Conservation (phyloP, 2,113 vertebrate species). For the Takifugu flavidus region DNA sequence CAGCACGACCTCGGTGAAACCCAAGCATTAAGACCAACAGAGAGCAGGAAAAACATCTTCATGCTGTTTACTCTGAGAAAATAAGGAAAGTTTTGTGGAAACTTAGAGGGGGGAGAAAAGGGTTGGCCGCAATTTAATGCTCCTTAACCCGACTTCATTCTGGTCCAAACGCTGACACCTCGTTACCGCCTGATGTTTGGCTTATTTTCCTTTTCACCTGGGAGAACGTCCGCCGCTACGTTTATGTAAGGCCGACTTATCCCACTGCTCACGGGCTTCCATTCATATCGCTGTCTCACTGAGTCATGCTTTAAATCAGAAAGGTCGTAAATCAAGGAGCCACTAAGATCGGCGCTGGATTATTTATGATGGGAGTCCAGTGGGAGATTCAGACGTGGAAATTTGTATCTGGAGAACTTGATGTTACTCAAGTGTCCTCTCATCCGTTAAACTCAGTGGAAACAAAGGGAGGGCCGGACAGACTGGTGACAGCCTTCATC, state of each 20-base stretch:
- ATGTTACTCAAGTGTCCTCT: conserved; percentile 10
- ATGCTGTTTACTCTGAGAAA: not conserved
- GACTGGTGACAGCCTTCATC: conserved; percentile 49
- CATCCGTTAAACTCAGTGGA: conserved; percentile 38
- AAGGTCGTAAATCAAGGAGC: not conserved
- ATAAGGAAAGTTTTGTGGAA: conserved; percentile 12
- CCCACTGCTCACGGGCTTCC: conserved; percentile 8
- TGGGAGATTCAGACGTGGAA: conserved; percentile 44
- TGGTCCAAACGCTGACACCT: conserved; percentile 40
- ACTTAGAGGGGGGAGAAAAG: conserved; percentile 21
- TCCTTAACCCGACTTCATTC: conserved; percentile 23
- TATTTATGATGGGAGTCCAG: conserved; percentile 24
- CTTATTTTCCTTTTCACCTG: conserved; percentile 8
- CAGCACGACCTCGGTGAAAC: conserved; percentile 45
- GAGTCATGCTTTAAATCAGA: not conserved
- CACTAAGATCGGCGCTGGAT: conserved; percentile 12
- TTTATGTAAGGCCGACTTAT: not conserved
- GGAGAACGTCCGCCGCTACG: conserved; percentile 14
- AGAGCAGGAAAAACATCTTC: conserved; percentile 16
- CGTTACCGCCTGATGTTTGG: too few species aligned
- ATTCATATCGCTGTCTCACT: conserved; percentile 1
- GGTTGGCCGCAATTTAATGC: conserved; percentile 22
- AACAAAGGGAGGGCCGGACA: conserved; percentile 34
- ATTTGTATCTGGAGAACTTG: conserved; percentile 41
- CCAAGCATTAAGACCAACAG: conserved; percentile 8